Evolutionary conservation across 1,140 invertebrate species (phyloP), one percentile per base, ranked within the genome.

Genomic region (Ceratina japonica): DNA sequence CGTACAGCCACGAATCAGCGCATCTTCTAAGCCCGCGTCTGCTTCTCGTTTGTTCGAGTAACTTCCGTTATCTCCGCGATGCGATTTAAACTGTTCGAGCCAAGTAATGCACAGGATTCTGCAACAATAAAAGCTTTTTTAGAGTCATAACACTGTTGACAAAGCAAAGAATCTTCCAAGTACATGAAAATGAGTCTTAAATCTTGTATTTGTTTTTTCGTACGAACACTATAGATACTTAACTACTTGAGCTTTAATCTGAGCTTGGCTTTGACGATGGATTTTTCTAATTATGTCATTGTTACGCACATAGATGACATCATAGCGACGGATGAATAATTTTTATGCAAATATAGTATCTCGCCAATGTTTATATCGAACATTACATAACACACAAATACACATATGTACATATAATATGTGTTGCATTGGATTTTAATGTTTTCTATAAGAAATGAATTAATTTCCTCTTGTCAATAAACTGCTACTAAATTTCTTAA

Each of bases 11-110:
- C 27, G n/a, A 76, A 76, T 69, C 66, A 37, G 3, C 7, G 12
- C 7, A 18, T 44, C 18, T 20, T n/a, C 13, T 56, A 18, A 7
- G 5, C 0, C 1, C 22, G 3, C 3, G 7, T 15, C 8, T 0
- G 58, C 3, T 71, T 56, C 58, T 22, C 27, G 68, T 68, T 18
- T 16, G 37, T 80, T 75, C 72, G 44, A 22, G 69, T 2, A 54
- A 27, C 56, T 58, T 78, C 68, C 27, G 37, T 44, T 44, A 10
- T 44, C 3, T 44, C 37, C 13, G 8, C 22, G 22, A 51, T 3
- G 5, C 20, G 37, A 31, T 54, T 62, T 5, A 13, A 20, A 1
- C 4, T 5, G 18, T 59, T 63, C 0, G 27, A 62, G 52, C 7
- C n/a, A 56, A 4, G n/a, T 56, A 18, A 16, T 56, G 12, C 52